Evolutionary conservation across 1,140 invertebrate genomes (phyloP).

Genomic region (Aphidius ervi): DNA sequence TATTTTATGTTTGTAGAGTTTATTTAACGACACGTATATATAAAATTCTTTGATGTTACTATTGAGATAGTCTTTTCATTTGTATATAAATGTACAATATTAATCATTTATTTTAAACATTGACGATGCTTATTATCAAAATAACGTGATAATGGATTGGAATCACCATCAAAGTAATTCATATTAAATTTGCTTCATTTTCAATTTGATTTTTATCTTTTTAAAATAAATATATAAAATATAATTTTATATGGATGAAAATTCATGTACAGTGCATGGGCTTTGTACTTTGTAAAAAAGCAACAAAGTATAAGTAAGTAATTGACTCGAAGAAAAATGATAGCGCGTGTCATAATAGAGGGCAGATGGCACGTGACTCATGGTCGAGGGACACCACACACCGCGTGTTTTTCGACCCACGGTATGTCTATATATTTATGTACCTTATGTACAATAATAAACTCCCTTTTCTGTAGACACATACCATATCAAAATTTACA

Average conservation of each 20-base stretch:
- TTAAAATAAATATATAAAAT: too few relatives aligned
- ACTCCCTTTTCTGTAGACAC: too few relatives aligned
- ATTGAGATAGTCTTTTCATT: too few relatives aligned
- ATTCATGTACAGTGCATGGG: too few relatives aligned
- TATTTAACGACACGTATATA: constrained; percentile 46
- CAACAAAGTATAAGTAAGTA: constrained; percentile 8
- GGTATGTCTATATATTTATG: not conserved
- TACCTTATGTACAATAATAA: too few relatives aligned
- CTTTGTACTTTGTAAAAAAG: constrained; percentile 1
- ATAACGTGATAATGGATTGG: not conserved
- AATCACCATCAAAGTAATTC: constrained; percentile 3
- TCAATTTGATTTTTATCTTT: too few relatives aligned
- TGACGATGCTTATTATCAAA: constrained; percentile 47
- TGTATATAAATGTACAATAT: not conserved
- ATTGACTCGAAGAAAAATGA: constrained; percentile 27
- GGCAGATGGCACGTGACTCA: constrained; percentile 54
- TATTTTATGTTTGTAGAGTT: constrained; percentile 28
- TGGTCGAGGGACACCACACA: constrained; percentile 19
- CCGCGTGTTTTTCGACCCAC: constrained; percentile 16
- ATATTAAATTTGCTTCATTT: too few relatives aligned
- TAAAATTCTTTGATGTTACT: constrained; percentile 41
- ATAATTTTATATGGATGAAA: too few relatives aligned
- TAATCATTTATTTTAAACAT: constrained; percentile 21
- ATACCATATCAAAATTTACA: too few relatives aligned
- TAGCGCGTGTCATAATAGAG: constrained; percentile 41